Conservation (phyloP, 2,797 vertebrate species). For the Sternotherus odoratus region DNA sequence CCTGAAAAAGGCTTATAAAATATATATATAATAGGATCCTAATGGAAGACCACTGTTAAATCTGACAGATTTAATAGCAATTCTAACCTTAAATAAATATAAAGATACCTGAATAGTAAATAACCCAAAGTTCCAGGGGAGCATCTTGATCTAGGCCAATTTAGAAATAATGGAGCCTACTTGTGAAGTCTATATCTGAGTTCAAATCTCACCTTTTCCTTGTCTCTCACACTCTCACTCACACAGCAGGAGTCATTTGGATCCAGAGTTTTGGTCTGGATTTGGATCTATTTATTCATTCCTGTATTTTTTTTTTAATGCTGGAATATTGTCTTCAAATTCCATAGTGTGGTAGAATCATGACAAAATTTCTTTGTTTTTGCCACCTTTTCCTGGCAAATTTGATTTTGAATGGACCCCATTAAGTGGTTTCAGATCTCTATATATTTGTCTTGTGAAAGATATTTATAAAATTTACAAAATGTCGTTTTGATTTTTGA, state of each 20-base stretch:
- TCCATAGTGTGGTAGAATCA: accelerated
- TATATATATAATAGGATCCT: neutral
- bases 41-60: neutral
- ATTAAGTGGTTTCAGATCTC: neutral
- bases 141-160: neutral
- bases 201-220: neutral
- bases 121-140: neutral
- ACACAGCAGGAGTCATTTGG: neutral
- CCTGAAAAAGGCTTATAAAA: neutral
- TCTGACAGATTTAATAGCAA: neutral
- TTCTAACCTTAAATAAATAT: neutral
- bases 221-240: too few species aligned
- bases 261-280: neutral
- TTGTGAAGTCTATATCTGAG: neutral
- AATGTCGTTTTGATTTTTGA: neutral
- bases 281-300: accelerated
- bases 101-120: neutral
- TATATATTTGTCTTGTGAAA: neutral
- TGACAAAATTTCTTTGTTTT: neutral
- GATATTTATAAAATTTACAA: neutral
- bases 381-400: too few species aligned
- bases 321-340: accelerated
- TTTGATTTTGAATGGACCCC: neutral
- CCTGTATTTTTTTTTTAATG: accelerated
- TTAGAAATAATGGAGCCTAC: neutral